Evolutionary conservation across 2,888 invertebrate genomes (phyloP).

Genomic region (Sabatieria punctata): DNA sequence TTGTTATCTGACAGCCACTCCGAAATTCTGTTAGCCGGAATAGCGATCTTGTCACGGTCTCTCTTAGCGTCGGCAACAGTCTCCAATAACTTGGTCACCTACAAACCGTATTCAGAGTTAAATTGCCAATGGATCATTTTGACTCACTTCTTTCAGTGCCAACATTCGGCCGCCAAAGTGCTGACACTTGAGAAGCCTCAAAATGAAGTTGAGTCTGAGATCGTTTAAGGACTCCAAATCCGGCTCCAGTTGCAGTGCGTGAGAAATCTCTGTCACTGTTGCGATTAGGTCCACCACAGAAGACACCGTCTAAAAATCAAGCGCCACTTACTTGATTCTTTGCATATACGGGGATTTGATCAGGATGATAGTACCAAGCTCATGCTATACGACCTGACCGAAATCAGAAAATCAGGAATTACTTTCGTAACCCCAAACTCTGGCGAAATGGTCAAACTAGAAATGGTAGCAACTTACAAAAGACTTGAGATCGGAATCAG

Average conservation of each 20-base stretch:
- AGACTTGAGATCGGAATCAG: constrained; percentile 34
- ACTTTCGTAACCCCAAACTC: too few relatives aligned
- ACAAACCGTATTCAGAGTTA: too few relatives aligned
- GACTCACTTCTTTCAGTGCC: constrained; percentile 37
- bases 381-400: too few relatives aligned
- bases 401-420: too few relatives aligned
- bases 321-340: too few relatives aligned
- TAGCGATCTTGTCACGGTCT: constrained; percentile 27
- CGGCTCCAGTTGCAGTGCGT: background rate
- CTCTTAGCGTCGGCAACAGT: constrained; percentile 25
- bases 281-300: background rate
- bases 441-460: too few relatives aligned
- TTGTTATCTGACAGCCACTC: constrained; percentile 37
- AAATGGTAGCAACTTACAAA: too few relatives aligned
- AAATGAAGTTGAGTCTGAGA: constrained; percentile 31
- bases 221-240: constrained; percentile 17
- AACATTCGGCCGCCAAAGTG: constrained; percentile 40
- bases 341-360: too few relatives aligned
- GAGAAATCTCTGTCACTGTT: background rate
- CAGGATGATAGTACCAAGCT: too few relatives aligned
- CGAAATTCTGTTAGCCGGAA: constrained; percentile 32
- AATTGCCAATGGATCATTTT: too few relatives aligned
- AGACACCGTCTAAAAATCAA: constrained; percentile 11
- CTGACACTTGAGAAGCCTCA: constrained; percentile 38
- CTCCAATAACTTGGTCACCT: constrained; percentile 36